Conservation (phyloP, 2,113 vertebrate species). For the Leptobrachium ailaonicum region DNA sequence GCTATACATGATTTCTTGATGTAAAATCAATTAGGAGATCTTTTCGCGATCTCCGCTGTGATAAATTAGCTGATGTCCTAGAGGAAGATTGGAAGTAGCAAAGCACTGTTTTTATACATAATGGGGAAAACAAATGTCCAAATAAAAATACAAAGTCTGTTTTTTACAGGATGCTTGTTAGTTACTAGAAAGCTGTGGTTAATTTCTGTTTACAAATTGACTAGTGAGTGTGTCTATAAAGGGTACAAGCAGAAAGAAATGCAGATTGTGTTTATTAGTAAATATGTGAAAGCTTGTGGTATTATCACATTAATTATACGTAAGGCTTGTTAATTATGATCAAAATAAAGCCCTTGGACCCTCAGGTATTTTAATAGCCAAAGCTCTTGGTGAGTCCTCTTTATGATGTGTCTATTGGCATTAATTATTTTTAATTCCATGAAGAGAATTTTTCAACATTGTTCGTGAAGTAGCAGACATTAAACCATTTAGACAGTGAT, state of each 20-base stretch:
- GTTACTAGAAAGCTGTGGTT: no score
- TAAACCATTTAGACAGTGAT: not conserved
- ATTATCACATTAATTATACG: slow-evolving; percentile 38
- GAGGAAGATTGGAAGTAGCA: no score
- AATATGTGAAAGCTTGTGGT: slow-evolving; percentile 33
- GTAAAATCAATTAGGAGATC: no score
- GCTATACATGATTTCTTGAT: no score
- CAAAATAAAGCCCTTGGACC: slow-evolving; percentile 27
- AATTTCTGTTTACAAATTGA: no score
- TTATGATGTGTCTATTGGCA: slow-evolving; percentile 60
- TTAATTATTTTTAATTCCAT: slow-evolving; percentile 62
- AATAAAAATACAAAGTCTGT: no score
- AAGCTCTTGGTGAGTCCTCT: slow-evolving; percentile 57
- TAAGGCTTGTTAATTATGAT: slow-evolving; percentile 34
- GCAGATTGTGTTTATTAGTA: slow-evolving; percentile 34
- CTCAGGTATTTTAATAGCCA: slow-evolving; percentile 30
- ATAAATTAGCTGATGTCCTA: no score
- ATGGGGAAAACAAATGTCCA: no score
- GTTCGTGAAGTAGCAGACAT: slow-evolving; percentile 52
- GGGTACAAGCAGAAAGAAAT: not conserved
- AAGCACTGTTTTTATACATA: no score
- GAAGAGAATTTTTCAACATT: slow-evolving; percentile 59
- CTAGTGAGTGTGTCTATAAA: no score
- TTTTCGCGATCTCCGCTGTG: no score
- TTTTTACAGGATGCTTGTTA: no score